These are phyloP conservation scores for Cheumatopsyche charites DNA, from an alignment of 1,140 invertebrate species.

Conservation along the genomic window DNA sequence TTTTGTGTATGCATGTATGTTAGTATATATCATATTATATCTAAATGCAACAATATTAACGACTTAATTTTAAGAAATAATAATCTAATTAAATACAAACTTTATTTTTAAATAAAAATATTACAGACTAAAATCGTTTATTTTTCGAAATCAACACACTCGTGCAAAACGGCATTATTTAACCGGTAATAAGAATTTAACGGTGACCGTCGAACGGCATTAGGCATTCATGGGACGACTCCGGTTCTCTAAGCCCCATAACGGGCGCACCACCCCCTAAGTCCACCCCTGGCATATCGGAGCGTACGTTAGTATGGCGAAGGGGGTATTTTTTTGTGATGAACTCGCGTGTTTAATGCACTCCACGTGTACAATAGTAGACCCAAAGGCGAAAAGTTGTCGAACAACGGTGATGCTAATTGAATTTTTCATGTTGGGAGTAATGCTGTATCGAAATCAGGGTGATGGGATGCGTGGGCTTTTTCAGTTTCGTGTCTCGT, in stretches of 20 bases:
- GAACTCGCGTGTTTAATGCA: background rate
- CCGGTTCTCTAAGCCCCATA: slow-evolving; percentile 26
- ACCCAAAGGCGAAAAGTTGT: background rate
- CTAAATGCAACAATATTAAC: no score
- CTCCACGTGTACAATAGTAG: background rate
- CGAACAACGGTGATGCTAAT: background rate
- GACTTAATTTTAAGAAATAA: no score
- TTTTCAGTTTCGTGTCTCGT: no score
- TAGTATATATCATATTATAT: no score
- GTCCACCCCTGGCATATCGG: background rate
- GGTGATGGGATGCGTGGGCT: no score
- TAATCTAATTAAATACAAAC: no score
- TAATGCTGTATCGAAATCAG: no score
- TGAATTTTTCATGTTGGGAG: slow-evolving; percentile 13
- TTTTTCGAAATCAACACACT: background rate
- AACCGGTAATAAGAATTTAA: slow-evolving; percentile 46
- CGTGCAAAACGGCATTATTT: slow-evolving; percentile 31
- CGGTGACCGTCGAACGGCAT: slow-evolving; percentile 32
- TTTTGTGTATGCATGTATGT: no score
- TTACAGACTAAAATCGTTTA: background rate
- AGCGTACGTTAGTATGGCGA: slow-evolving; percentile 3
- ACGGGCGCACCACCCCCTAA: background rate
- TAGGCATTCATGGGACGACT: slow-evolving; percentile 42
- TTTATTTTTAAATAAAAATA: background rate
- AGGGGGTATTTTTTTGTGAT: no score